phyloP scores from a whole-genome alignment of 1,140 invertebrate species.

The Planococcus citri region DNA sequence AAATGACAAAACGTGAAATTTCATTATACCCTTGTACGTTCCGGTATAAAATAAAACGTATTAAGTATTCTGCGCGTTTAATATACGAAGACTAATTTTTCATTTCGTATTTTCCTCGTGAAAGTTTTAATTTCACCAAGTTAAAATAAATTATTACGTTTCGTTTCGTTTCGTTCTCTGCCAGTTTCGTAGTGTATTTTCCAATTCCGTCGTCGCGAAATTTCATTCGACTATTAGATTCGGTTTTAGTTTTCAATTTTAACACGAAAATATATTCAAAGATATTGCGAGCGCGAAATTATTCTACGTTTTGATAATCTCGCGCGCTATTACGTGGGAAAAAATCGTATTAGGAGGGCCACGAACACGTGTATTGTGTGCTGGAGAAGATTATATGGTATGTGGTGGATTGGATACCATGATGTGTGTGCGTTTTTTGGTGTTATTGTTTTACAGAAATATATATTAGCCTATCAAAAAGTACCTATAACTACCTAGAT shows the following conservation, averaged over 20 bases:
- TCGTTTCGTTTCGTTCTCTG: conserved; percentile 6
- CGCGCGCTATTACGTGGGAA: too few relatives aligned
- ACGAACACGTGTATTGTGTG: too few relatives aligned
- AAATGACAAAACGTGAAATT: neutral
- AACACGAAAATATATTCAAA: too few relatives aligned
- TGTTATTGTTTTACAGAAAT: too few relatives aligned
- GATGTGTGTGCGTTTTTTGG: too few relatives aligned
- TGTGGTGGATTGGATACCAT: too few relatives aligned
- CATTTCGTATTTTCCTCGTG: conserved; percentile 6
- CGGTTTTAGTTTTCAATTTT: neutral
- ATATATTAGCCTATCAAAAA: too few relatives aligned
- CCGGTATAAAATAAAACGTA: conserved; percentile 1
- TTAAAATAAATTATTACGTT: conserved; percentile 8
- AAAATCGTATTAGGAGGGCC: too few relatives aligned
- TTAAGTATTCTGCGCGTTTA: conserved; percentile 7
- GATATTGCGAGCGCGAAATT: too few relatives aligned
- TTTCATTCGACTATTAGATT: neutral
- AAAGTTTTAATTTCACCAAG: conserved; percentile 4
- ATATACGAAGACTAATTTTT: conserved; percentile 8
- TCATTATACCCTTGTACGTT: neutral
- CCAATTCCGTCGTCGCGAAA: neutral
- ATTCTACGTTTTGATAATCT: too few relatives aligned
- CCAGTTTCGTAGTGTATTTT: neutral
- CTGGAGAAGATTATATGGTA: too few relatives aligned
- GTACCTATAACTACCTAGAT: too few relatives aligned